A percentile compares a stretch with the other conserved stretches of the same genome.
These are phyloP conservation scores for Hapalemur alaotrensis DNA, from an alignment of 2,797 vertebrate genomes.

Conservation along the genomic window DNA sequence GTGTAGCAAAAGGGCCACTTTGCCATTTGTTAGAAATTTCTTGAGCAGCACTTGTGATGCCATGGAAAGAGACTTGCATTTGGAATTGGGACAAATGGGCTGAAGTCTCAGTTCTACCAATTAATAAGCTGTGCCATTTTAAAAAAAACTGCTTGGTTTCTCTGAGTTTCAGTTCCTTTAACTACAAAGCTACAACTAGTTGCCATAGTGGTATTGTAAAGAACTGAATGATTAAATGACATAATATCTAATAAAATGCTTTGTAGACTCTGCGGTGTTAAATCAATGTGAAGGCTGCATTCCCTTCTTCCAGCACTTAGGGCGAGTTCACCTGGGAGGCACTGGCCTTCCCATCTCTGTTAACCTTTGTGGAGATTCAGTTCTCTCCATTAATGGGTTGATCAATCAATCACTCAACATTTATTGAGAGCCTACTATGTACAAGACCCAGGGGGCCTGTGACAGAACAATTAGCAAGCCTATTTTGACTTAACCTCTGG, in stretches of 20 bases:
- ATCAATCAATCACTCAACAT: constrained; percentile 52
- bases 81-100: background rate
- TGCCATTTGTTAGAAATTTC: background rate
- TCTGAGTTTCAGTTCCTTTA: background rate
- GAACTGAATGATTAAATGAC: background rate
- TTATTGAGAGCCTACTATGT: constrained; percentile 64
- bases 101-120: background rate
- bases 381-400: background rate
- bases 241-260: background rate
- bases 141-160: background rate
- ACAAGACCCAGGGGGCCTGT: background rate
- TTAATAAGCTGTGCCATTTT: background rate
- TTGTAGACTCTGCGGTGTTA: accelerated
- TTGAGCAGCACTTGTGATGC: background rate
- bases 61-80: background rate
- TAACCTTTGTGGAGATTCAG: background rate
- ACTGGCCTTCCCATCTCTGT: background rate
- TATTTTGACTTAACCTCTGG: background rate
- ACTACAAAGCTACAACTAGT: background rate
- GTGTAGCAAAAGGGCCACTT: background rate
- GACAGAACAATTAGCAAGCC: background rate
- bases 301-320: background rate
- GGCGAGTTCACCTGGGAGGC: background rate
- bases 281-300: accelerated
- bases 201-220: accelerated